Evolutionary conservation across 1,140 invertebrate genomes (phyloP).

Genomic region (Scaptomyza hsui): DNA sequence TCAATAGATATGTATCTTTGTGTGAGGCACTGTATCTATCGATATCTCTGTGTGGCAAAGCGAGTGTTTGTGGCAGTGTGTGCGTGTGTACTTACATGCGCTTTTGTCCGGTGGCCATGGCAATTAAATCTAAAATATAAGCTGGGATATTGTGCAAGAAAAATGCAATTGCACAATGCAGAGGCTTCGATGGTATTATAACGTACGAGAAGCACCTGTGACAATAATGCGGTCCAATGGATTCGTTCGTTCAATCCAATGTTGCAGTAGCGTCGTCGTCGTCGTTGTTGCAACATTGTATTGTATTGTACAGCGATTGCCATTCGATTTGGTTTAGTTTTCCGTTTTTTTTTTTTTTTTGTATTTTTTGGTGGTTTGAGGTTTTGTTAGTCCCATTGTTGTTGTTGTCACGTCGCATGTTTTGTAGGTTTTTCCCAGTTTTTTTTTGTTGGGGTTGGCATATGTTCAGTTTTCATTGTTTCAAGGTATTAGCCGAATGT

Average conservation of each 20-base stretch:
- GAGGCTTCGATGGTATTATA: conserved; percentile 83
- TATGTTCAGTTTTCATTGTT: conserved; percentile 65
- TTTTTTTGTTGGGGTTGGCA: conserved; percentile 42
- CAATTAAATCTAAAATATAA: conserved; percentile 85
- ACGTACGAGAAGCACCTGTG: conserved; percentile 84
- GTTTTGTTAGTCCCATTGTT: conserved; percentile 32
- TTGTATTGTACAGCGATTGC: conserved; percentile 14
- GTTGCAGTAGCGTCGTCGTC: conserved; percentile 3
- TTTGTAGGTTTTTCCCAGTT: conserved; percentile 34
- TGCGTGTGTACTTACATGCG: conserved; percentile 85
- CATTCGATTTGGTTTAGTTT: conserved; percentile 50
- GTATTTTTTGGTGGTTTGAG: conserved; percentile 8
- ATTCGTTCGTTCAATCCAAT: conserved; percentile 21
- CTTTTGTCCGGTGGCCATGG: conserved; percentile 86
- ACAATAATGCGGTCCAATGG: conserved; percentile 76
- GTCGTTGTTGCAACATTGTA: conserved; percentile 8
- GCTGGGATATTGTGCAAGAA: conserved; percentile 87
- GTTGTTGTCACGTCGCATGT: conserved; percentile 24
- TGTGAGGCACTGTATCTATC: conserved; percentile 36
- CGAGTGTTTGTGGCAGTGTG: conserved; percentile 15
- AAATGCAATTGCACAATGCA: conserved; percentile 84
- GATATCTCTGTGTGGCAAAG: conserved; percentile 6
- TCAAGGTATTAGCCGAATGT: conserved; percentile 69
- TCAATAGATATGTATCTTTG: conserved; percentile 22
- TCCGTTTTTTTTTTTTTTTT: conserved; percentile 21